Percentiles rank a stretch among this genome's conserved stretches.
These are phyloP conservation scores for Aphaenogaster floridana DNA, from an alignment of 1,140 invertebrate species.

Conservation along the genomic window DNA sequence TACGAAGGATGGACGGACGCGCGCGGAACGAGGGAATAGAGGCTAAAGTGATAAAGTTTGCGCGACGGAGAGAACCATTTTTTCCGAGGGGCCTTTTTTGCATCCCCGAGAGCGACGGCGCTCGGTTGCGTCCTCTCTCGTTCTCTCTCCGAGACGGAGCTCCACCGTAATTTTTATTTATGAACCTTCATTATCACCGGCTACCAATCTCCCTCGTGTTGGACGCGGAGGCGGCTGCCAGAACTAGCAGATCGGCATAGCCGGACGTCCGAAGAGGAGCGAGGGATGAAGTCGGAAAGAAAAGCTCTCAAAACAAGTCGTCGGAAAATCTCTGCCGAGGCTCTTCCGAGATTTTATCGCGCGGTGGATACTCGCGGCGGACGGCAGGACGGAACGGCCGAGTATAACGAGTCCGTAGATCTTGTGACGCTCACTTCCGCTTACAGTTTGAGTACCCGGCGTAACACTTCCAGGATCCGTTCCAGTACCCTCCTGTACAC, in stretches of 20 bases:
- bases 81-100: conserved; percentile 61
- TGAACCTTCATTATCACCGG: conserved; percentile 73
- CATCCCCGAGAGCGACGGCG: conserved; percentile 4
- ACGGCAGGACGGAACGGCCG: conserved; percentile 34
- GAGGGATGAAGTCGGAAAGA: conserved; percentile 11
- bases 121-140: no score
- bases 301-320: conserved; percentile 52
- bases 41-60: conserved; percentile 78
- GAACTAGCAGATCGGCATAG: conserved; percentile 33
- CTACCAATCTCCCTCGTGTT: conserved; percentile 67
- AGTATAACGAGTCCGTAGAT: conserved; percentile 56
- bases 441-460: conserved; percentile 54
- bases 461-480: conserved; percentile 36
- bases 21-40: background rate
- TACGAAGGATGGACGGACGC: background rate
- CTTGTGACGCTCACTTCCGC: conserved; percentile 49
- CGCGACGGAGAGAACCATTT: conserved; percentile 64
- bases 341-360: conserved; percentile 54
- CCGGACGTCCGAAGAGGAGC: background rate
- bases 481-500: background rate
- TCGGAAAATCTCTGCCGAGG: conserved; percentile 40
- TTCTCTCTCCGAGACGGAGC: background rate
- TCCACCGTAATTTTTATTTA: conserved; percentile 78
- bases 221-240: background rate
- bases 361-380: conserved; percentile 29